phyloP scores from a whole-genome alignment of 2,888 invertebrate genomes.

The Odontothrips loti region DNA sequence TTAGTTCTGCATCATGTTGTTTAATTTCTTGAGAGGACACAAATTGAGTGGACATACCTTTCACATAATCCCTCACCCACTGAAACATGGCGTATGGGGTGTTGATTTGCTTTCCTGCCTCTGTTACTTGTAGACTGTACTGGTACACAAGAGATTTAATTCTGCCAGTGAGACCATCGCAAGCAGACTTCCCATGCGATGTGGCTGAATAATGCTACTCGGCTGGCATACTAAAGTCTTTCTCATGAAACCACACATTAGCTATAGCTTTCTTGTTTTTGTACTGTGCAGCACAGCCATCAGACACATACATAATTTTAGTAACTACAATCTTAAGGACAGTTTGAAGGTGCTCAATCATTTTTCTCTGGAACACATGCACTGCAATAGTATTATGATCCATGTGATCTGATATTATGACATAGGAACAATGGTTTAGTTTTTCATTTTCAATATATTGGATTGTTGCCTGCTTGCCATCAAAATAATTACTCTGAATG shows the following conservation, averaged over 20 bases:
- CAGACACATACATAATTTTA: background rate
- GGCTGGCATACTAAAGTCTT: background rate
- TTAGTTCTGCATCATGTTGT: background rate
- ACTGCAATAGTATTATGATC: background rate
- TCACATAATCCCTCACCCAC: background rate
- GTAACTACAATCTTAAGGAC: background rate
- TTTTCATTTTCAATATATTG: background rate
- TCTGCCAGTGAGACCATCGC: background rate
- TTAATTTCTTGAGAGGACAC: background rate
- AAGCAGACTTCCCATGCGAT: background rate
- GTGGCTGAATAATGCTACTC: background rate
- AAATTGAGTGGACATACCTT: background rate
- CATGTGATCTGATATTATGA: background rate
- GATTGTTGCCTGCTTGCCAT: background rate
- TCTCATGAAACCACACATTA: background rate
- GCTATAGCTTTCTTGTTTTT: background rate
- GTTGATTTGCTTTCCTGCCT: background rate
- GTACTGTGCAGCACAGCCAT: background rate
- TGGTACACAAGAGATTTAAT: background rate
- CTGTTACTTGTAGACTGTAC: background rate
- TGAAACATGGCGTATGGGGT: background rate
- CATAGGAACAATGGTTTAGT: background rate
- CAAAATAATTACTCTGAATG: background rate
- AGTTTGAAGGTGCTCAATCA: background rate
- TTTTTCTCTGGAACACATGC: background rate